Percentiles rank a stretch among this genome's conserved stretches.
phyloP scores from a whole-genome alignment of 2,113 vertebrate species.

The Gobius niger region DNA sequence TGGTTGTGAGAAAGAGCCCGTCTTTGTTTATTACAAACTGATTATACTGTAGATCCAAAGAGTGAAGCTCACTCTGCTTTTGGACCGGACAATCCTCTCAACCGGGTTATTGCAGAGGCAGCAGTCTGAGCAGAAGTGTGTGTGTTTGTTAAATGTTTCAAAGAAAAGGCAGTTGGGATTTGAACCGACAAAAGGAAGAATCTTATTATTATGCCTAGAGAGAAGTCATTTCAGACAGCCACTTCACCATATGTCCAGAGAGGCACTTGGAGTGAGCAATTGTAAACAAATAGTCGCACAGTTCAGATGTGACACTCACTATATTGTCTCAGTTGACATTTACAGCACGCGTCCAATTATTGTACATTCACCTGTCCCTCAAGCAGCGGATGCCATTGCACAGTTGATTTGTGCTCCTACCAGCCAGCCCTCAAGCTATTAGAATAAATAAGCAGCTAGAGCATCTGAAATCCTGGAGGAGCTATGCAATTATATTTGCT shows the following conservation, averaged over 20 bases:
- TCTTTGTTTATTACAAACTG: no score
- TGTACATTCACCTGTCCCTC: constrained; percentile 47
- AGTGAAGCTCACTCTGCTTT: no score
- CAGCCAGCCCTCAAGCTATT: background rate
- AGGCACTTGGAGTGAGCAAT: background rate
- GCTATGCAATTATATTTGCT: background rate
- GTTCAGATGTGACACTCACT: background rate
- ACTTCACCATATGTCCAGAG: background rate
- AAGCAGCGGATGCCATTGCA: constrained; percentile 36
- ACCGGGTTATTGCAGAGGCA: no score
- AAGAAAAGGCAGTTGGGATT: no score
- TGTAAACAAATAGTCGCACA: background rate
- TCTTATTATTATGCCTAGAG: no score
- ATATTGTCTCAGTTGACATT: constrained; percentile 35
- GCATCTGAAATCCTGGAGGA: background rate
- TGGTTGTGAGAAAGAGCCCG: no score
- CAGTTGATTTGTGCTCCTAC: constrained; percentile 1
- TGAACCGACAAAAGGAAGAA: no score
- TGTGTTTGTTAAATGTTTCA: no score
- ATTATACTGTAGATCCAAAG: no score
- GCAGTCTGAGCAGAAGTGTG: no score
- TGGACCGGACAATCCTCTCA: background rate
- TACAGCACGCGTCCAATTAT: constrained; percentile 55
- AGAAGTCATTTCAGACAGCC: background rate
- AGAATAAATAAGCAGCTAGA: background rate